phyloP scores from a whole-genome alignment of 2,797 vertebrate species.

The Bradypus variegatus region DNA sequence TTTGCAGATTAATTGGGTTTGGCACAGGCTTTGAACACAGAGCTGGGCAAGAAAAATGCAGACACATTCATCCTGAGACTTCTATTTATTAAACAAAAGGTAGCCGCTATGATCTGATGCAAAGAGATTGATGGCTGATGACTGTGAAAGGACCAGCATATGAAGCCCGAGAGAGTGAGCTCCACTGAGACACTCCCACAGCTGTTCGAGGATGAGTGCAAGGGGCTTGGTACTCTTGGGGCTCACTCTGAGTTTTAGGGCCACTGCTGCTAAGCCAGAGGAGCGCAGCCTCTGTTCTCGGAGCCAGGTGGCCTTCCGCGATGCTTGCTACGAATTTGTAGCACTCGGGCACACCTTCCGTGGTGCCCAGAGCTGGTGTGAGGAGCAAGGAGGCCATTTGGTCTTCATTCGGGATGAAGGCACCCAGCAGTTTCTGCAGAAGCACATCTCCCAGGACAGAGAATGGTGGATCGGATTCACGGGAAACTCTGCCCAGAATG shows the following conservation, averaged over 20 bases:
- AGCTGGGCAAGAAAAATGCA: constrained; percentile 6
- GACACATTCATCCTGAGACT: background rate
- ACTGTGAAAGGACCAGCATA: background rate
- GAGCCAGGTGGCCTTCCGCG: constrained; percentile 81
- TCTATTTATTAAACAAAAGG: constrained; percentile 49
- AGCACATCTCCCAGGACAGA: constrained; percentile 76
- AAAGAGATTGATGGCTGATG: constrained; percentile 27
- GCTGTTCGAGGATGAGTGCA: constrained; percentile 69
- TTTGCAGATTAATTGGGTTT: constrained; percentile 25
- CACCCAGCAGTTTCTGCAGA: constrained; percentile 86
- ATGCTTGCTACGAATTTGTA: constrained; percentile 89
- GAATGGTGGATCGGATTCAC: constrained; percentile 93
- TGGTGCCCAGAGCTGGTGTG: constrained; percentile 88
- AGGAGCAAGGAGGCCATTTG: constrained; percentile 87
- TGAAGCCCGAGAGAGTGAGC: background rate
- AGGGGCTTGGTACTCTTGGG: constrained; percentile 54
- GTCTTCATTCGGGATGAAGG: constrained; percentile 85
- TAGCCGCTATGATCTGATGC: constrained; percentile 52
- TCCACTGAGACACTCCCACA: background rate
- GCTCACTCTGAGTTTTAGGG: constrained; percentile 53
- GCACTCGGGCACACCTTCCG: constrained; percentile 76
- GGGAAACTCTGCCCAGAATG: constrained; percentile 74
- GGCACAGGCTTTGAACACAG: constrained; percentile 51
- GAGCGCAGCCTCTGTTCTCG: constrained; percentile 76
- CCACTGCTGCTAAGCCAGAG: constrained; percentile 38